Evolutionary conservation across 2,113 vertebrate species (phyloP), one percentile per base, ranked within the genome.

Genomic region (Mesembrinibis cayennensis): DNA sequence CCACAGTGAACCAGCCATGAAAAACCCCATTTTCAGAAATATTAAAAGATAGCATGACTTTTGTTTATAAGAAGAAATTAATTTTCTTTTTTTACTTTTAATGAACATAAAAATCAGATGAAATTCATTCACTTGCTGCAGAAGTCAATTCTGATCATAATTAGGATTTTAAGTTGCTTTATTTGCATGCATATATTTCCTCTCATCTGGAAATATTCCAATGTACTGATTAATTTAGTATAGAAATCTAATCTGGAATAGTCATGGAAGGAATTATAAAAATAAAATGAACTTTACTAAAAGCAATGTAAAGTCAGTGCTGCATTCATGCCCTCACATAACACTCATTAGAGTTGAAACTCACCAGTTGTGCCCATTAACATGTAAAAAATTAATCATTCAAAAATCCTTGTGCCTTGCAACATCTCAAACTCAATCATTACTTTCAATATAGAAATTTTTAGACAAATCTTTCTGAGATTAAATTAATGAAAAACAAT

Each of bases 121-220:
- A 87, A 90, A 66, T 15, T 74, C 20, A 69, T 80, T 82, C 44
- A 80, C 21, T 49, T 66, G 17, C 12, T 87, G 20, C 55, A 89
- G 76, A 93, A 89, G 6, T 55, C 4, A 81, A 32, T 70, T 87
- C 20, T 78, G 63, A 81, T 82, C 58, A 87, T 90, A 93, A 81
- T 42, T 77, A 78, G n/a, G 15, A 45, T 81, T 91, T 87, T 44
- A 63, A 59, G 16, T 82, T 83, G 45, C 18, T 84, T 91, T 91
- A 79, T 87, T 96, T 95, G 20, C 65, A 74, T 81, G 32, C 11
- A 62, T 47, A 6, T 87, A 70, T 85, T 91, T 89, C n/a, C 19
- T 91, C 16, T 82, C 38, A 55, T 87, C 61, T 96, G 84, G 94
- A 96, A 93, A 34, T 55, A 87, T 67, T 94, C 52, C 52, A 84